A percentile compares a stretch with the other conserved stretches of the same genome.
Conservation (phyloP, 2,113 vertebrate species). For the Dasyurus viverrinus region DNA sequence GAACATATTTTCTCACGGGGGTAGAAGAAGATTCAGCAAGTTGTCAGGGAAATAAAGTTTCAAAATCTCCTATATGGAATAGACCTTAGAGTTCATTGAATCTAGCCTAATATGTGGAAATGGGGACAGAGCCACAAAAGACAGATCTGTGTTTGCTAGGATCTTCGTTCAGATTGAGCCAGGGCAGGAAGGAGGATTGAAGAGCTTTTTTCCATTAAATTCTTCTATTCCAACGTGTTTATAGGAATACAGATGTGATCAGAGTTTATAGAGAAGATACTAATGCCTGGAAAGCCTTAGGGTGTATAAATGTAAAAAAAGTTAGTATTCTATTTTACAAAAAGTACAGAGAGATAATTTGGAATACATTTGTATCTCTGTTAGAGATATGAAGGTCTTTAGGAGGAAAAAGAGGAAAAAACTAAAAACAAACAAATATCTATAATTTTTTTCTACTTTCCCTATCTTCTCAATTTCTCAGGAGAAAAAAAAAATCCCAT, state of each 20-base stretch:
- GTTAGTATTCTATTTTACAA: neutral
- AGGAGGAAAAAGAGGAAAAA: neutral
- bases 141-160: neutral
- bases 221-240: conserved; percentile 23
- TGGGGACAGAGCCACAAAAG: neutral
- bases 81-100: neutral
- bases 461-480: neutral
- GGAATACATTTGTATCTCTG: neutral
- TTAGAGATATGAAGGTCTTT: neutral
- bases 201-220: neutral
- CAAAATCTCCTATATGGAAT: neutral
- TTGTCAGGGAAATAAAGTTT: neutral
- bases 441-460: neutral
- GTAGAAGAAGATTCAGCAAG: neutral
- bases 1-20: neutral
- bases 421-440: neutral
- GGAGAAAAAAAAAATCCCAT: neutral
- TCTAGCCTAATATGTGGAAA: neutral
- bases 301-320: neutral
- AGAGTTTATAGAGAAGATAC: neutral
- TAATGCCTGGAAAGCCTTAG: neutral
- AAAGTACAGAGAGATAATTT: neutral
- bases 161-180: conserved; percentile 30
- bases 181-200: conserved; percentile 8
- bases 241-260: neutral